Conservation (phyloP, 2,113 vertebrate species). For the Bettongia penicillata region DNA sequence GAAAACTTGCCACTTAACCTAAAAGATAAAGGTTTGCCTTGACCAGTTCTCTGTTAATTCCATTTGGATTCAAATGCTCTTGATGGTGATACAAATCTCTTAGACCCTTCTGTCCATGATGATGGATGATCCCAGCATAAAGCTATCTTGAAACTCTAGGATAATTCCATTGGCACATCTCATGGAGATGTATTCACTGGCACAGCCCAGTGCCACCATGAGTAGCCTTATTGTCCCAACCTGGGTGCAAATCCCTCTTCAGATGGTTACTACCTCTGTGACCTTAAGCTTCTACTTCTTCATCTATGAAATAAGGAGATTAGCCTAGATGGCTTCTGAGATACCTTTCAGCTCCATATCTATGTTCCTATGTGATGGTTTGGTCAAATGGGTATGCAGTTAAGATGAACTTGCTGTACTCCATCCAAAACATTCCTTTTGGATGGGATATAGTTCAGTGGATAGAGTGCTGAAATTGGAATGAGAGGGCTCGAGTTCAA, state of each 20-base stretch:
- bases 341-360: background rate
- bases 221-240: background rate
- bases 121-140: background rate
- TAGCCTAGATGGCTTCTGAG: background rate
- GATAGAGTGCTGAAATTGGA: background rate
- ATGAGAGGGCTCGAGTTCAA: background rate
- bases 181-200: background rate
- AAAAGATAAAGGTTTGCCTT: constrained; percentile 26
- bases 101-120: background rate
- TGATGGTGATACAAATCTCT: background rate
- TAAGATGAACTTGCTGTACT: background rate
- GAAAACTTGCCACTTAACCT: constrained; percentile 28
- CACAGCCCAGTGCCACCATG: background rate
- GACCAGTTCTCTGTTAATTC: constrained; percentile 18
- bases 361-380: background rate
- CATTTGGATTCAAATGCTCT: background rate
- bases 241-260: background rate
- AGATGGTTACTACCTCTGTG: background rate
- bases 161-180: background rate
- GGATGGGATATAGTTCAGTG: background rate
- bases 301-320: background rate
- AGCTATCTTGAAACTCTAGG: background rate
- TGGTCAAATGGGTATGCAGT: background rate
- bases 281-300: background rate
- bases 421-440: background rate